Conservation (phyloP, 2,888 invertebrate species). For the Rhopalosiphum nymphaeae region DNA sequence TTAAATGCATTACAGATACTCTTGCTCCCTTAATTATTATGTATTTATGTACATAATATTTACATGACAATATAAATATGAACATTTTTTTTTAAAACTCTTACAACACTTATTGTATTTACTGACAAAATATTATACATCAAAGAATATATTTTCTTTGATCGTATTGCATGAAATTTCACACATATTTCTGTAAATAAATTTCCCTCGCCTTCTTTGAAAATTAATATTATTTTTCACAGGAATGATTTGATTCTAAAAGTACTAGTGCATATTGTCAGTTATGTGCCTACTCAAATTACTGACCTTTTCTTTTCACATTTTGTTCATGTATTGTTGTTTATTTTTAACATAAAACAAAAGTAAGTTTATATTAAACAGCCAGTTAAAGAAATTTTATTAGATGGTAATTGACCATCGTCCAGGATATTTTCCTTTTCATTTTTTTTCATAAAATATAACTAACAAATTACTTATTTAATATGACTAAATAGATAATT, state of each 20-base stretch:
- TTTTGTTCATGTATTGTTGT: neutral
- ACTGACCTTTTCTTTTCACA: neutral
- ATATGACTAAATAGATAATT: neutral
- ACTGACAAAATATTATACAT: slow-evolving; percentile 4
- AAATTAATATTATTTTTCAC: neutral
- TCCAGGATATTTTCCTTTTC: neutral
- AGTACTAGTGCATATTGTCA: neutral
- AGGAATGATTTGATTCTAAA: neutral
- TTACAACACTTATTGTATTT: slow-evolving; percentile 1
- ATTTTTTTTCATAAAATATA: neutral
- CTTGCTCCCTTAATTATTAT: neutral
- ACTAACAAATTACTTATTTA: neutral
- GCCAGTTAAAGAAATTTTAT: neutral
- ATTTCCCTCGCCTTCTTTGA: neutral
- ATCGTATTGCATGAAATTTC: neutral
- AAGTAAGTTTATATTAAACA: neutral
- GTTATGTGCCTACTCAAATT: neutral
- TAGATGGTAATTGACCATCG: neutral
- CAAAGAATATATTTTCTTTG: neutral
- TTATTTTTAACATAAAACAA: neutral
- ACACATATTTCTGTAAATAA: neutral
- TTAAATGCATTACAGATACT: neutral
- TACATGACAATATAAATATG: neutral
- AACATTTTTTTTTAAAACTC: neutral
- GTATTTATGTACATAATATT: neutral